phyloP scores from a whole-genome alignment of 2,113 vertebrate species.

The Falco punctatus region DNA sequence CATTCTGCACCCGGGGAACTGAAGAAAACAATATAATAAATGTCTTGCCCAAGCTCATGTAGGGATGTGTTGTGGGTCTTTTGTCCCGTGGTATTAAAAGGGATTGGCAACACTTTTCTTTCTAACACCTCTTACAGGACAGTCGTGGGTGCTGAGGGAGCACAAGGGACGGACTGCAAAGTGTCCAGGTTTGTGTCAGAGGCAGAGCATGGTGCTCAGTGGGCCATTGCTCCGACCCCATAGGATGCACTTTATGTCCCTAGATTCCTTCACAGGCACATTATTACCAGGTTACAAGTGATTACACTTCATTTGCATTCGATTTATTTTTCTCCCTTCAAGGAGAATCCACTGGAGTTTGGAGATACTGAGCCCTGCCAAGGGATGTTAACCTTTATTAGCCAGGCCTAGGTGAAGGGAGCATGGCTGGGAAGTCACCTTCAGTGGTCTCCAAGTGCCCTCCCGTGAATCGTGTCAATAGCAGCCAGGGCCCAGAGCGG shows the following conservation, averaged over 20 bases:
- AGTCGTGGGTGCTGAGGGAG: neutral
- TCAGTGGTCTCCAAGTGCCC: neutral
- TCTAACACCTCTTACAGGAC: neutral
- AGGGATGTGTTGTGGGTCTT: neutral
- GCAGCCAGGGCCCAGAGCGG: neutral
- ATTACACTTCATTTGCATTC: conserved; percentile 5
- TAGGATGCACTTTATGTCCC: neutral
- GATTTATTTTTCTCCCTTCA: neutral
- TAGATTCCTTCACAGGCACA: neutral
- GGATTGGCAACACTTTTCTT: neutral
- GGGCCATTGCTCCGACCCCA: neutral
- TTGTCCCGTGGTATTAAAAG: neutral
- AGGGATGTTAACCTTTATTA: conserved; percentile 32
- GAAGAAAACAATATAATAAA: neutral
- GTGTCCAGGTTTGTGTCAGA: neutral
- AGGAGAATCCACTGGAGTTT: neutral
- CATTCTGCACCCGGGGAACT: neutral
- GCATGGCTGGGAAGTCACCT: neutral
- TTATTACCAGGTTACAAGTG: neutral
- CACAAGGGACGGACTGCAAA: neutral
- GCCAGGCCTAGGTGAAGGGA: neutral
- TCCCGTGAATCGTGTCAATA: neutral
- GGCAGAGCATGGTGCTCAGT: neutral
- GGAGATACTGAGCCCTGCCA: neutral
- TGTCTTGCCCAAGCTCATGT: neutral